These are phyloP conservation scores for Silurus glanis DNA, from an alignment of 2,113 vertebrate genomes.

Conservation along the genomic window DNA sequence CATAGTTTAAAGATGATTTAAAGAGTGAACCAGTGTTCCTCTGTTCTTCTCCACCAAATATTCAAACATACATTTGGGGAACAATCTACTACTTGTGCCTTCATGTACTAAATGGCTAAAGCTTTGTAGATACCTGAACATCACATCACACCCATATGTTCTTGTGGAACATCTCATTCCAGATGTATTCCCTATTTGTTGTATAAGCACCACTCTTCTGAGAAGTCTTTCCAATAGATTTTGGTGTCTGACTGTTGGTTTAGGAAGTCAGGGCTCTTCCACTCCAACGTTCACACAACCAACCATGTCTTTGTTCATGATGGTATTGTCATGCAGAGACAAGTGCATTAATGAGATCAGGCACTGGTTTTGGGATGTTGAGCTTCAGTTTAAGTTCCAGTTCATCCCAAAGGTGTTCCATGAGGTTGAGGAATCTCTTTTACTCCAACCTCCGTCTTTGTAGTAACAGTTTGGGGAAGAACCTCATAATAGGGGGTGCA, in stretches of 20 bases:
- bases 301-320: too few relatives aligned
- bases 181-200: neutral
- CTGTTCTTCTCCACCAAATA: neutral
- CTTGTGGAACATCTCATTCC: neutral
- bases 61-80: neutral
- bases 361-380: neutral
- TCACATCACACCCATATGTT: neutral
- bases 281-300: too few relatives aligned
- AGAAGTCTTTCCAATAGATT: neutral
- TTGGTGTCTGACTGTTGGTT: neutral
- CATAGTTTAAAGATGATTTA: neutral
- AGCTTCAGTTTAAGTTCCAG: too few relatives aligned
- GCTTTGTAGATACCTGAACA: neutral
- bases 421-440: neutral
- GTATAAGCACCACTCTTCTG: neutral
- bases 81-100: neutral
- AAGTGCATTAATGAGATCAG: neutral
- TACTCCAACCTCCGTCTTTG: too few relatives aligned
- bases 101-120: neutral
- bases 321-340: neutral
- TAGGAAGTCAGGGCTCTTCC: too few relatives aligned
- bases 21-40: neutral
- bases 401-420: neutral
- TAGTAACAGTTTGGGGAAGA: too few relatives aligned
- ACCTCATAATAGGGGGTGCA: too few relatives aligned